Evolutionary conservation across 2,113 vertebrate species (phyloP).

Genomic region (Hirundichthys speculiger): DNA sequence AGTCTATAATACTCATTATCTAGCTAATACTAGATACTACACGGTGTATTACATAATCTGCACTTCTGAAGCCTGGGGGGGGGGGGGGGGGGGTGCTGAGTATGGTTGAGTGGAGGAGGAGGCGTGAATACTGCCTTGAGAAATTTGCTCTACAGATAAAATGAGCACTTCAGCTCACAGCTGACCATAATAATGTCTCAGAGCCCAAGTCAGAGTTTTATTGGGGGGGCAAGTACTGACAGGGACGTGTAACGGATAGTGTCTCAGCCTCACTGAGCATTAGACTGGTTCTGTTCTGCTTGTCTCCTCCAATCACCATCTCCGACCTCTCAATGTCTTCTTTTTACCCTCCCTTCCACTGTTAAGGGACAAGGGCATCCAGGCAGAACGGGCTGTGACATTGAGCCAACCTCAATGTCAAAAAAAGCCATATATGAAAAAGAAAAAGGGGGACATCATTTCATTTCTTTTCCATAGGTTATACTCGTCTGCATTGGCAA

Average conservation of each 20-base stretch:
- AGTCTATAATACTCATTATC: slow-evolving; percentile 11
- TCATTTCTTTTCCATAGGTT: slow-evolving; percentile 22
- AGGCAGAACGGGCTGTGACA: slow-evolving; percentile 52
- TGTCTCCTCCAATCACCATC: slow-evolving; percentile 22
- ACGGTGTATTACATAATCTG: slow-evolving; percentile 25
- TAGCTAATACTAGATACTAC: neutral
- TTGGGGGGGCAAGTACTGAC: slow-evolving; percentile 28
- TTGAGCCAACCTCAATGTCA: slow-evolving; percentile 39
- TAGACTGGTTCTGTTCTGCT: slow-evolving; percentile 48
- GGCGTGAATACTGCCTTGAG: slow-evolving; percentile 26
- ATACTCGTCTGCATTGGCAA: slow-evolving; percentile 29
- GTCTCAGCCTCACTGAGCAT: slow-evolving; percentile 58
- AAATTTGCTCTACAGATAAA: slow-evolving; percentile 36
- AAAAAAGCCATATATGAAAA: slow-evolving; percentile 6
- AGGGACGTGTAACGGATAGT: slow-evolving; percentile 59
- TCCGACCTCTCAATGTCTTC: slow-evolving; percentile 7
- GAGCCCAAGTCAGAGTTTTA: slow-evolving; percentile 40
- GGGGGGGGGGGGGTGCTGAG: too few species aligned
- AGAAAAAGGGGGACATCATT: neutral
- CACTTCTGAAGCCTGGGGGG: slow-evolving; percentile 7
- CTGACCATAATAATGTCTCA: slow-evolving; percentile 17
- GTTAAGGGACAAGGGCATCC: slow-evolving; percentile 14
- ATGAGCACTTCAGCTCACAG: slow-evolving; percentile 13
- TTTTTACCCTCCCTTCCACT: slow-evolving; percentile 17
- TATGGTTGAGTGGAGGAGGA: slow-evolving; percentile 18